Base-by-base conservation (phyloP, 30 jellyfish, hydroid and myxozoan genomes). In the Catostylus mosaicus region DNA sequence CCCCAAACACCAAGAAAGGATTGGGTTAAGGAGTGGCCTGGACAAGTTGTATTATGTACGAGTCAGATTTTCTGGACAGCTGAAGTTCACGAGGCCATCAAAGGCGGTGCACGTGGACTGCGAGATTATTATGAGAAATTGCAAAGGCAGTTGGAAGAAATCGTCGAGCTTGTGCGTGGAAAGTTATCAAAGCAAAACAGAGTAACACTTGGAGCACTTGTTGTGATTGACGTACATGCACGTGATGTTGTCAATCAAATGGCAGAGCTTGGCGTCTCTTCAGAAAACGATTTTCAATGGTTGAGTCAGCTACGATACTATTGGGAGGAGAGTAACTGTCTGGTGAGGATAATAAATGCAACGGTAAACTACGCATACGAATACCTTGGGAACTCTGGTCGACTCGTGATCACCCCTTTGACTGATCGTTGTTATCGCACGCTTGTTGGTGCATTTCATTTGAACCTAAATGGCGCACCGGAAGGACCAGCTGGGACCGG, bases 401-500 rank as follows among this genome's bases (percentile, higher is more conserved):
- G 98, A 29, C 80, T 93, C 67, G 98, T 93, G 46, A 93, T 93
- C 30, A 93, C 98, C 4, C 98, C 98, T 35, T 80, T 93, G 93
- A 93, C 98, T 29, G 98, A 93, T 77, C 96, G 98, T 24, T 93
- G 98, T 64, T 93, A 93, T 77, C 96, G 98, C 30, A 93, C 98
- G 27, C 83, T 93, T 26, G 89, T 93, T 40, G 98, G 98, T 64
- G 98, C 98, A 30, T 93, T 93, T 63, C 98, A 93, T 35, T 66
- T 93, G 87, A 93, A 93, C 63, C 61, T 93, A 83, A 93, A 93
- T 68, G 98, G 98, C 67, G 98, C 98, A 5, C 98, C 98, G 36
- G 98, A 93, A 57, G 98, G 98, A 19, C 98, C 98, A 19, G 98
- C 98, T 8, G 98, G 98, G 11, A 93, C 98, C 0, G 98, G 98